Evolutionary conservation across 1,140 invertebrate genomes (phyloP), one percentile per base, ranked within the genome.

Genomic region (Drosophila grimshawi): DNA sequence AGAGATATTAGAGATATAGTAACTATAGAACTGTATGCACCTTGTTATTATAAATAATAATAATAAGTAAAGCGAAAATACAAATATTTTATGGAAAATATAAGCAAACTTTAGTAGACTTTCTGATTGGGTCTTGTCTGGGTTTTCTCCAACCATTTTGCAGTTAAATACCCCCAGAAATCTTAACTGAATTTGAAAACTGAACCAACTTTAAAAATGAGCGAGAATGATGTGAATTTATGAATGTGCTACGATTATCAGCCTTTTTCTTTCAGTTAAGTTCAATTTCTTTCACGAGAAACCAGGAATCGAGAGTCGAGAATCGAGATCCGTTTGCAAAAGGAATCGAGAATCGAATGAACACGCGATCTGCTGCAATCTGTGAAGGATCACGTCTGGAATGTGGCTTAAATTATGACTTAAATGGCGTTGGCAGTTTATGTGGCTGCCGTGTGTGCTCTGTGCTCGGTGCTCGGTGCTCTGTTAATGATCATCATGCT

Each of bases 321-420:
- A 41, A 19, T 33, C 19, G 5, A 35, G 19, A 19, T 56, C 11
- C 35, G 35, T 56, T 3, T 6, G 6, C 5, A 27, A 27, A 3
- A 6, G 4, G 27, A 7, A 4, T 11, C 5, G 39, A 8, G 43
- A 29, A 48, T 41, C 59, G 71, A 74, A 67, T 67, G 78, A 77
- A 70, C 70, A 85, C 64, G 73, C 67, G 68, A 61, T 73, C 60
- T 69, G 78, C 79, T 76, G 80, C 85, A 88, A 89, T 88, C 80
- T 89, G 85, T 88, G 83, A 86, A 86, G 82, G 85, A 89, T 89
- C 85, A 81, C 85, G 78, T 73, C 80, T 88, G 85, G 85, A 89
- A 88, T 88, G 85, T 89, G 85, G 85, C 85, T 88, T 88, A 88
- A 88, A 88, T 88, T 88, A 88, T 88, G 85, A 88, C 85, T 88